Evolutionary conservation across 2,797 vertebrate species (phyloP), one percentile per base, ranked within the genome.

Genomic region (Microctenopoma lineatum): DNA sequence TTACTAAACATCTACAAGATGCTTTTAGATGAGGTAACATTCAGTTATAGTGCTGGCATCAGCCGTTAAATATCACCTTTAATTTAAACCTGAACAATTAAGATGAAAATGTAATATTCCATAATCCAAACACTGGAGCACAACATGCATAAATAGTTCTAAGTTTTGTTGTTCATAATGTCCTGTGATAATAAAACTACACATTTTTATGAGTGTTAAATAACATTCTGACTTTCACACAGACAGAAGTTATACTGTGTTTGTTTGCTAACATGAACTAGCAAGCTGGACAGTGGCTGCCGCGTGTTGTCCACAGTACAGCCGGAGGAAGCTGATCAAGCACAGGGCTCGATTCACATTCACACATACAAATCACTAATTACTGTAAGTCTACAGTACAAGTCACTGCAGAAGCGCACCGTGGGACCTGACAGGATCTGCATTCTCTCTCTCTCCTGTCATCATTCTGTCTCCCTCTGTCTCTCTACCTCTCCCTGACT

Each of bases 321-420:
- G 29, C 52, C 1, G 3, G 13, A 71, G 41, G 73, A 58, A 29
- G 50, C 48, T 52, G 61, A 77, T 75, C 68, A 66, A 48, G 56
- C 56, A 27, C 45, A 26, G 58, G 64, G 44, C 10, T 59, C 45
- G 63, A 62, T 51, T 62, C 55, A 56, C 44, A 73, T 68, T 72
- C 53, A 69, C 60, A 79, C 62, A 61, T 46, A 47, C 29, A 63
- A 26, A 76, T 57, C 55, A 76, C 73, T 86, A 83, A 87, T 83
- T 70, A 21, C 21, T 21, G 21, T 21, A 75, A 39, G 25, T 76
- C 50, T 66, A 60, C 73, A 69, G 50, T 66, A 60, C 69, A 69
- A 77, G 27, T 41, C 46, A 60, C 25, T 8, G 25, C 70, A 70
- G 65, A 76, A 58, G 70, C 60, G 57, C 57, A 76, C 42, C 36